Conservation (phyloP, 2,797 vertebrate species). For the Xenops minutus region DNA sequence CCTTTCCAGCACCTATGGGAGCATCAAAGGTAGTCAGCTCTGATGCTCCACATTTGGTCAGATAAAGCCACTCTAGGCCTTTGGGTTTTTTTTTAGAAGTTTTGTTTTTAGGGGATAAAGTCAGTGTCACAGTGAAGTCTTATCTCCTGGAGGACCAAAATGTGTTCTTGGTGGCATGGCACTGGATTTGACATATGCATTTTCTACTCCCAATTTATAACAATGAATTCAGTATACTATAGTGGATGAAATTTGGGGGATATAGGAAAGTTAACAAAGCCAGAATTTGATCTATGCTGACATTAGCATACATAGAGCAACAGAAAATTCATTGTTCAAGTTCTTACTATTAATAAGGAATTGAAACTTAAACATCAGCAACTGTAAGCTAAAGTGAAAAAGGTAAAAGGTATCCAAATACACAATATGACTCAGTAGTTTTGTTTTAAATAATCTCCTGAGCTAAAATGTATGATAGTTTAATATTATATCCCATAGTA, state of each 20-base stretch:
- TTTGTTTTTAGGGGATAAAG: not conserved
- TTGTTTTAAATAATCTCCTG: not conserved
- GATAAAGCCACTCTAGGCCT: not conserved
- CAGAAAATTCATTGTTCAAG: not conserved
- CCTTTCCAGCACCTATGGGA: not conserved
- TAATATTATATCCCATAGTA: not conserved
- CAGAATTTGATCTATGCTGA: not conserved
- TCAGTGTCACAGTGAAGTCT: not conserved
- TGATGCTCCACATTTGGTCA: not conserved
- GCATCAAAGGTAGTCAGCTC: not conserved
- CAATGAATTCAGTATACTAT: not conserved
- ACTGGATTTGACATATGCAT: not conserved
- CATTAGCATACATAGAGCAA: not conserved
- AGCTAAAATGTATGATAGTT: not conserved
- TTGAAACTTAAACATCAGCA: not conserved
- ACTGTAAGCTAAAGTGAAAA: not conserved
- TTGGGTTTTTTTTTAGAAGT: not conserved
- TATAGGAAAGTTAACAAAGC: not conserved
- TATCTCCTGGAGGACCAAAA: not conserved
- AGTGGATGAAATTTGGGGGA: not conserved
- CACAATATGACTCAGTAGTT: not conserved
- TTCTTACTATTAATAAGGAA: not conserved
- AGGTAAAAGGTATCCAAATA: not conserved
- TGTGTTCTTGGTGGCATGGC: accelerated
- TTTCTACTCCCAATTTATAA: not conserved